Conservation (phyloP, 1,140 invertebrate genomes). For the Achroia grisella region DNA sequence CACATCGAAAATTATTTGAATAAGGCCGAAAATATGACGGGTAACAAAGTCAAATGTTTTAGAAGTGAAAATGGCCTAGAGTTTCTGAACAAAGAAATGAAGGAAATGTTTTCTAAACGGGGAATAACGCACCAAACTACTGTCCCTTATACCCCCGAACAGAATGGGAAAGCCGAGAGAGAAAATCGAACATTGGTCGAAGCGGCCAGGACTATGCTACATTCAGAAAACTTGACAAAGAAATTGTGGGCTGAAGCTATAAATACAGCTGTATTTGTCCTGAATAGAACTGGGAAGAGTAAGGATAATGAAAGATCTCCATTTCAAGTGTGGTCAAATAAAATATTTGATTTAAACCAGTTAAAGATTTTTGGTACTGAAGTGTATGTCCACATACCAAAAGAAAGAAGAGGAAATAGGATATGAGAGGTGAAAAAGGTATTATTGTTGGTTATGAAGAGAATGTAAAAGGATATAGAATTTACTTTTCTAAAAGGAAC, state of each 20-base stretch:
- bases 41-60: conserved; percentile 32
- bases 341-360: too few species aligned
- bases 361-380: too few species aligned
- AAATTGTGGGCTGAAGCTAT: conserved; percentile 18
- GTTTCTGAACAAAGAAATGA: conserved; percentile 34
- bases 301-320: too few species aligned
- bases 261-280: too few species aligned
- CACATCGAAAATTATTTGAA: conserved; percentile 44
- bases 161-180: conserved; percentile 60
- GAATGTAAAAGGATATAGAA: too few species aligned
- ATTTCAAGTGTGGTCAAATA: too few species aligned
- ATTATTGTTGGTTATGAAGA: too few species aligned
- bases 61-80: conserved; percentile 54
- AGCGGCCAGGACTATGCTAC: conserved; percentile 17
- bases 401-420: too few species aligned
- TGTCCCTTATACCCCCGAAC: conserved; percentile 37
- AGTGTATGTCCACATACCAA: too few species aligned
- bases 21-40: conserved; percentile 36
- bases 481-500: too few species aligned
- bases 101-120: conserved; percentile 22
- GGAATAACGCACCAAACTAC: conserved; percentile 34
- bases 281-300: too few species aligned
- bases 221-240: conserved; percentile 15
- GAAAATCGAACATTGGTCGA: conserved; percentile 39
- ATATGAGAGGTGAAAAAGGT: too few species aligned